A percentile compares a stretch with the other conserved stretches of the same genome.
phyloP scores from a whole-genome alignment of 1,140 invertebrate genomes.

The Ostrea denselamellosa region DNA sequence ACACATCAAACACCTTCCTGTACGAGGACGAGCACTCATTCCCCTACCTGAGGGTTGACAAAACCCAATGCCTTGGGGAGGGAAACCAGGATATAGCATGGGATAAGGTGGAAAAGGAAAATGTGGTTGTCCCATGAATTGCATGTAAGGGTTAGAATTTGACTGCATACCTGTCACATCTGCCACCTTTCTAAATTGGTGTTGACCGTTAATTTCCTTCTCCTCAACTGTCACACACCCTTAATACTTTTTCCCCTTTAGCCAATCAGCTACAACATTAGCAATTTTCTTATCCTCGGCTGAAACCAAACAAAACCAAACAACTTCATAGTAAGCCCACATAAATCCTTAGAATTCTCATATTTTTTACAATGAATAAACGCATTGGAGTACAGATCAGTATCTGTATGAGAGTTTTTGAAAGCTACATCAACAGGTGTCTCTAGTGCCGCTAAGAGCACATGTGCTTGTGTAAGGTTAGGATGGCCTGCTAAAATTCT shows the following conservation, averaged over 20 bases:
- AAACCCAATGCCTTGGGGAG: conserved; percentile 12
- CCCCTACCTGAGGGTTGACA: background rate
- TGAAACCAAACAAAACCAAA: too few species aligned
- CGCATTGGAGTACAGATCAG: conserved; percentile 30
- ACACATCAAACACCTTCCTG: conserved; percentile 44
- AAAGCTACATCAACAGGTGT: too few species aligned
- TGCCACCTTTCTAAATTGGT: background rate
- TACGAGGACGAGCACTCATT: conserved; percentile 11
- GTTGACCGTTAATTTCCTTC: background rate
- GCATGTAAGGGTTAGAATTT: conserved; percentile 38
- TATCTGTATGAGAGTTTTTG: too few species aligned
- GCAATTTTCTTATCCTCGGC: conserved; percentile 51
- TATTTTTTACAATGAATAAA: conserved; percentile 41
- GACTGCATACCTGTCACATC: conserved; percentile 33
- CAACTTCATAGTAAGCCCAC: conserved; percentile 46
- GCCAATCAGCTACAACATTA: conserved; percentile 48
- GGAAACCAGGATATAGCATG: conserved; percentile 16
- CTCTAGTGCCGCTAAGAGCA: too few species aligned
- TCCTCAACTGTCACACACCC: background rate
- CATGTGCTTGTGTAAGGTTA: too few species aligned
- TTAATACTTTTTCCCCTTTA: conserved; percentile 45
- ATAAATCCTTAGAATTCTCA: conserved; percentile 45
- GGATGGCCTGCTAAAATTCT: too few species aligned
- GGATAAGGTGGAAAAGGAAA: conserved; percentile 42
- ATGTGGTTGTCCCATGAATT: conserved; percentile 35